Percentiles rank a stretch among this genome's conserved stretches.
These are phyloP conservation scores for Halcyon badia DNA, from an alignment of 2,797 vertebrate species.

Conservation along the genomic window DNA sequence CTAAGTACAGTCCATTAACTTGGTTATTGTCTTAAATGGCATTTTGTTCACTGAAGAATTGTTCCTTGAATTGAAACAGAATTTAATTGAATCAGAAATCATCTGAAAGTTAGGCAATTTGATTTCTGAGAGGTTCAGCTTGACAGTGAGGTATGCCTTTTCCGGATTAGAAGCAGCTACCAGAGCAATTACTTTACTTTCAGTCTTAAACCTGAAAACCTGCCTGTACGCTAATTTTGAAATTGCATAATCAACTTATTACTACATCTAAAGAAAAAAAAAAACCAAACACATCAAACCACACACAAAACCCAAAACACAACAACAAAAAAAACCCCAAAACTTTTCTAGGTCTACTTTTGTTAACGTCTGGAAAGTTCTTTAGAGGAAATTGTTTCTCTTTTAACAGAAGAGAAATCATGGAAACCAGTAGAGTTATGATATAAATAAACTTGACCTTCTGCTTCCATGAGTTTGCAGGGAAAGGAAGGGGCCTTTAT, in stretches of 20 bases:
- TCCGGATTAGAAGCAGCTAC: neutral
- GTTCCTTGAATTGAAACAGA: neutral
- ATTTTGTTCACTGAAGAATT: constrained; percentile 4
- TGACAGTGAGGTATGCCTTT: neutral
- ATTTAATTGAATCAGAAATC: constrained; percentile 17
- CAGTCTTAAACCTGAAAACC: constrained; percentile 4
- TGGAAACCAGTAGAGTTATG: neutral
- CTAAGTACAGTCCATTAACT: neutral
- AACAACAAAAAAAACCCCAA: no score
- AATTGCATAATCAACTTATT: constrained; percentile 25
- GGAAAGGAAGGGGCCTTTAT: neutral
- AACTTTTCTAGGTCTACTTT: neutral
- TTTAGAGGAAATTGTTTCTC: neutral
- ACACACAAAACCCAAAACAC: no score
- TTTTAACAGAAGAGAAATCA: neutral
- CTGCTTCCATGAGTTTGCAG: neutral
- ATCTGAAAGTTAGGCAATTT: neutral
- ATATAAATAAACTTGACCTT: neutral
- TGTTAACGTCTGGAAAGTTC: neutral
- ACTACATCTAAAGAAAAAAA: neutral
- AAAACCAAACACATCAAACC: no score
- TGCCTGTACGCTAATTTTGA: constrained; percentile 10
- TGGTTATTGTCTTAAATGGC: neutral
- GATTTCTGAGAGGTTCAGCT: neutral
- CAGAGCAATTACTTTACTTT: neutral